These are phyloP conservation scores for Illadopsis cleaveri DNA, from an alignment of 2,113 vertebrate genomes.

Conservation along the genomic window DNA sequence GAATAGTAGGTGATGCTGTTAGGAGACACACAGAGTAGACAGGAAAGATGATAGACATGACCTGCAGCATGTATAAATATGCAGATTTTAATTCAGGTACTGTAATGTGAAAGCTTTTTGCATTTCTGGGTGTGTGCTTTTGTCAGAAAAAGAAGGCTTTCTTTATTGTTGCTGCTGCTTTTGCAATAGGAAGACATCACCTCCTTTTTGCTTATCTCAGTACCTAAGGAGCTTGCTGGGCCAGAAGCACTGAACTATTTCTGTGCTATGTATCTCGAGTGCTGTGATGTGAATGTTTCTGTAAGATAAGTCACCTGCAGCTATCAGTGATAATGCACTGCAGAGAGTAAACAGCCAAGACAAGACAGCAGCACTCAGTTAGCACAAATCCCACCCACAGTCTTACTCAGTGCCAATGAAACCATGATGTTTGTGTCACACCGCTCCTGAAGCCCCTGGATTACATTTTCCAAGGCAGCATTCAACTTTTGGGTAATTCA, in stretches of 20 bases:
- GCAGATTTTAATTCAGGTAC: not conserved
- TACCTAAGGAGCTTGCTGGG: not conserved
- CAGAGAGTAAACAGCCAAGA: not conserved
- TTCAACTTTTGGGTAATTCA: not conserved
- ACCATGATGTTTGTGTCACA: not conserved
- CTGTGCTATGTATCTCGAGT: not conserved
- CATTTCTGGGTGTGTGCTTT: fast-evolving
- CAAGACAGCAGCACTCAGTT: not conserved
- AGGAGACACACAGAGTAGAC: not conserved
- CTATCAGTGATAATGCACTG: not conserved
- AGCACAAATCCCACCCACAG: not conserved
- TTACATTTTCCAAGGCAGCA: not conserved
- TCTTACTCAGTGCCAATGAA: not conserved
- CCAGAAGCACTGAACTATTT: not conserved
- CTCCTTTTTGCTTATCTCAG: not conserved
- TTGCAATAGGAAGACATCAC: not conserved
- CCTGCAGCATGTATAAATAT: not conserved
- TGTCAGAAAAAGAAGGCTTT: not conserved
- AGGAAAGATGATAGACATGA: not conserved
- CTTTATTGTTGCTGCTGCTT: not conserved
- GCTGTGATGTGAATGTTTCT: not conserved
- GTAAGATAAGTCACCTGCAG: not conserved
- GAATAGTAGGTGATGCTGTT: not conserved
- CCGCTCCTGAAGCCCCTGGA: not conserved
- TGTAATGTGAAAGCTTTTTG: not conserved